Base-by-base conservation (phyloP, 2,113 vertebrate genomes). In the Nycticebus coucang region DNA sequence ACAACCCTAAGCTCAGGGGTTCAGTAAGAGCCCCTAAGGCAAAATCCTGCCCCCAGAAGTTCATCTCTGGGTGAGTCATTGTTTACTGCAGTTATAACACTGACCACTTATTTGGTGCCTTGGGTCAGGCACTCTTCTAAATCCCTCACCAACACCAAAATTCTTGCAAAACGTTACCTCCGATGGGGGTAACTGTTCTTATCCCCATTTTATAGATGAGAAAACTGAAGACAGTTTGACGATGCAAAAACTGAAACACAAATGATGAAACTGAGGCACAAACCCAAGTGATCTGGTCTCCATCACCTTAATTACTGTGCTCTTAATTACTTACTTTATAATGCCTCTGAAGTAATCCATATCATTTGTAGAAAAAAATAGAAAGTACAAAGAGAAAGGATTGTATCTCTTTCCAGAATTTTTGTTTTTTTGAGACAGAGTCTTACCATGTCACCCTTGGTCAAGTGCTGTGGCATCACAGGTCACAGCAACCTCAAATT, bases 41-140 rank as follows among this genome's bases (percentile, higher is more conserved):
- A 22, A 2, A 7, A 0, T 21, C 57, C 35, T 53, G 1, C 2
- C 35, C 37, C 88, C 60, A 22, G 78, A 50, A 71, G 30, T 30
- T 10, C 3, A 7, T 10, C 35, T 11, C 0, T 14, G 22, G 75
- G 26, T 0, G 1, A 9, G 12, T 10, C 30, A 60, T 53, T n/a
- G 21, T 19, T 64, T 18, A 0, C 30, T 4, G 21, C n/a, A 41
- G 11, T 5, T 19, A 21, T 50, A 37, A 71, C n/a, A 6, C 30
- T 19, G 86, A 53, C 33, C 50, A 26, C 12, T 35, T 30, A 3
- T 13, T 15, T 50, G 50, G 26, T 26, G n/a, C 18, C 66, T 53
- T 57, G 6, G 45, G 2, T 21, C 37, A 89, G 53, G 11, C 33
- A 2, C 68, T 64, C 77, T 64, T 55, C 53, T 55, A 59, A 57